Base-by-base conservation (phyloP, 1,140 invertebrate genomes). In the Stegodyphus dumicola region DNA sequence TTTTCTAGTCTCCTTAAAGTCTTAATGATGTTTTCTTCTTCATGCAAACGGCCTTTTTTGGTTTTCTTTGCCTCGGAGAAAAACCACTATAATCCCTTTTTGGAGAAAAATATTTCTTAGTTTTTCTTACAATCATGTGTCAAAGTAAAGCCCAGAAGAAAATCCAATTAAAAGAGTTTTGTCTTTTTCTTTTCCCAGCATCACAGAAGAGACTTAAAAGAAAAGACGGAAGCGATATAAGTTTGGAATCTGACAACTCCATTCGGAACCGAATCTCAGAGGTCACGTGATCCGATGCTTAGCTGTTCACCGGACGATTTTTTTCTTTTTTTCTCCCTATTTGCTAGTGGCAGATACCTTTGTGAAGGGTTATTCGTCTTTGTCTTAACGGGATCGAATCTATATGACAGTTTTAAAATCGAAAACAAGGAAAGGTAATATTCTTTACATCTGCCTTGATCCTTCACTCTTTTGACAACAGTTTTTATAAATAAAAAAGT, bases 161-260 rank as follows among this genome's bases (percentile, higher is more conserved):
- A 77, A 77, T 77, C 76, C 76, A 77, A 77, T 77, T 77, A 77
- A 77, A 77, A 76, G 53, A 51, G 11, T 53, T 73, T 73, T 73
- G 6, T 73, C 33, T 53, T 11, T 73, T 48, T 17, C 17, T 76
- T 76, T 75, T 60, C 6, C 13, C 5, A 15, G 9, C 60, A 52
- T 33, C 33, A 33, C 33, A 33, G 33, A 33, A 33, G 33, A 3
- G 33, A 33, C 33, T 33, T 33, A 33, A 49, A n/a, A 15, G 10
- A 17, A 7, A n/a, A 77, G 53, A 11, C 51, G 66, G 7, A 4
- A 66, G 33, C 54, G 54, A 77, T 11, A 77, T 6, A 66, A 67
- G 76, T 77, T 77, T 64, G 60, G 53, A 77, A 77, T 77, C 76
- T 67, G 76, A 77, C 60, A 77, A 77, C 60, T 77, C 66, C 76